Evolutionary conservation across 2,888 invertebrate species (phyloP), one percentile per base, ranked within the genome.

Genomic region (Branchellion lobata): DNA sequence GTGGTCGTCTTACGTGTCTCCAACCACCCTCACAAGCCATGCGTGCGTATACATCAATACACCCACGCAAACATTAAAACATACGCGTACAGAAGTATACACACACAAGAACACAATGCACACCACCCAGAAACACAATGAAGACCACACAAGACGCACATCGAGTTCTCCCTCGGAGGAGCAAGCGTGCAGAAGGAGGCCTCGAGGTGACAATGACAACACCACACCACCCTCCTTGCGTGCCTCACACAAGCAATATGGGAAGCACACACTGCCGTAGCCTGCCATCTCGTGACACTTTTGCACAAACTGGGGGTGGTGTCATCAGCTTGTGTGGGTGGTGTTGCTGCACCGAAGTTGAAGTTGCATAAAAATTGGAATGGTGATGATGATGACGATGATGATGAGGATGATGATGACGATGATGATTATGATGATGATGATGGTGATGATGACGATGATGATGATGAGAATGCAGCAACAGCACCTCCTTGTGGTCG

Each of bases 201-300:
- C 88, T 69, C 87, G 88, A 86, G 90, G 86, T 86, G 93, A 92
- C 69, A 94, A 90, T n/a, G 92, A 91, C 73, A 92, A 91, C 79
- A 92, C 90, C 74, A 95, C 94, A 88, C 94, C 93, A 61, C 94
- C 95, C 87, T 94, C 86, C 81, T 88, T 94, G 80, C 94, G 90
- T 57, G 94, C 93, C 90, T 96, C 95, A 88, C 95, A 95, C 51
- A 92, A 90, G 87, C 96, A 93, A 89, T 96, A 95, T 36, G 99
- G 98, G 89, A 98, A 96, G 75, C 94, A 93, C 21, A 96, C 91
- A 86, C 94, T 93, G 0, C 94, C 96, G 89, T 98, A 98, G 72
- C 97, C 98, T 78, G 94, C 93, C 84, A 97, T 89, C n/a, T 53
- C 61, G 61, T 77, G 77, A 34, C 77, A 77, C 8, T 29, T 21